Conservation (phyloP, 2,113 vertebrate genomes). For the Myrmecobius fasciatus region DNA sequence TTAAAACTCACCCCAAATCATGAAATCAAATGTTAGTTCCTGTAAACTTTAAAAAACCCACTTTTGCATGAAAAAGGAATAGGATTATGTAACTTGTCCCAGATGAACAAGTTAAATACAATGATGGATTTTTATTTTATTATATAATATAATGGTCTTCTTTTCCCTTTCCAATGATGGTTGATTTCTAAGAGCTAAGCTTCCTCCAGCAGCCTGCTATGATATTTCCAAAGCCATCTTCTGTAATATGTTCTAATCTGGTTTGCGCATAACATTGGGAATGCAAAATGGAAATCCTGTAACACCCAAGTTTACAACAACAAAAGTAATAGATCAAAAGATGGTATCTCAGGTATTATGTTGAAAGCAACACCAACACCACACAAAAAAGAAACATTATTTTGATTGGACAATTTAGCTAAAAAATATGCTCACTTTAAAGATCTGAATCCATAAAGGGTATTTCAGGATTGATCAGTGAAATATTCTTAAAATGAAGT, state of each 20-base stretch:
- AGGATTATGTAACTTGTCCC: constrained; percentile 30
- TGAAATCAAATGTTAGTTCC: not conserved
- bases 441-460: not conserved
- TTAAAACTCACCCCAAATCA: not conserved
- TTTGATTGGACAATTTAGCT: constrained; percentile 1
- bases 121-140: constrained; percentile 19
- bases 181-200: constrained; percentile 58
- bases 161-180: constrained; percentile 58
- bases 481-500: constrained; percentile 31
- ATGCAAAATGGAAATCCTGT: not conserved
- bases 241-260: constrained; percentile 65
- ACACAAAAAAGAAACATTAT: not conserved
- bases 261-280: constrained; percentile 62
- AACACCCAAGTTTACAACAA: constrained; percentile 43
- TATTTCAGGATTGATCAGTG: not conserved
- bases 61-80: constrained; percentile 21
- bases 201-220: constrained; percentile 57
- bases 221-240: constrained; percentile 64
- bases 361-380: not conserved
- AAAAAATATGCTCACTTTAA: not conserved
- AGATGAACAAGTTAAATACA: constrained; percentile 52
- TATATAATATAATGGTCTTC: constrained; percentile 53
- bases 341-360: not conserved
- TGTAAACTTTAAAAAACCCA: constrained; percentile 38
- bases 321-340: constrained; percentile 53